These are phyloP conservation scores for Isurus oxyrinchus DNA, from an alignment of 2,113 vertebrate genomes.

Conservation along the genomic window DNA sequence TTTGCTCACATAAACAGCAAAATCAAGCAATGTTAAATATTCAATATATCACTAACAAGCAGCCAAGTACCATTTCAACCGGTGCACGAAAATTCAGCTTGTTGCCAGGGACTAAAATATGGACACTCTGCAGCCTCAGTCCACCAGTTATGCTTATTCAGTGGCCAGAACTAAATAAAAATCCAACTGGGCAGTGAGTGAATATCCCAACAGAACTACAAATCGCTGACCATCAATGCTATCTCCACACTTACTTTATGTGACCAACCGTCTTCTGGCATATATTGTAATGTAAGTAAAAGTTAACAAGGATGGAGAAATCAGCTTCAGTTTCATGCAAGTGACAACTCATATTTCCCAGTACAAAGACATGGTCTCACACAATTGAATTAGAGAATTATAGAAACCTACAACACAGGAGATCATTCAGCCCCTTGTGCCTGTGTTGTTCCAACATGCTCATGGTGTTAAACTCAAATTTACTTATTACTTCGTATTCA, in stretches of 20 bases:
- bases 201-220: neutral
- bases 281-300: neutral
- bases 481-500: neutral
- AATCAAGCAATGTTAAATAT: neutral
- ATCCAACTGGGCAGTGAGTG: neutral
- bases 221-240: neutral
- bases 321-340: neutral
- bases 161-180: neutral
- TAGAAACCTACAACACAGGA: neutral
- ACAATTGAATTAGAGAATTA: neutral
- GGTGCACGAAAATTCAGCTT: neutral
- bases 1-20: neutral
- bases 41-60: neutral
- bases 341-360: neutral
- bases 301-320: neutral
- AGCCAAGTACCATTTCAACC: neutral
- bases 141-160: neutral
- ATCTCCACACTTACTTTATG: neutral
- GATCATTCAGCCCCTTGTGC: neutral
- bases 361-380: neutral
- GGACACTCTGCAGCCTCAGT: neutral
- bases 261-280: neutral
- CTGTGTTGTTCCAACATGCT: neutral
- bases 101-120: neutral
- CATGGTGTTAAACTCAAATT: neutral